Percentiles rank a stretch among this genome's conserved stretches.
Evolutionary conservation across 2,888 invertebrate species (phyloP).

Genomic region (Masnerella sp.): DNA sequence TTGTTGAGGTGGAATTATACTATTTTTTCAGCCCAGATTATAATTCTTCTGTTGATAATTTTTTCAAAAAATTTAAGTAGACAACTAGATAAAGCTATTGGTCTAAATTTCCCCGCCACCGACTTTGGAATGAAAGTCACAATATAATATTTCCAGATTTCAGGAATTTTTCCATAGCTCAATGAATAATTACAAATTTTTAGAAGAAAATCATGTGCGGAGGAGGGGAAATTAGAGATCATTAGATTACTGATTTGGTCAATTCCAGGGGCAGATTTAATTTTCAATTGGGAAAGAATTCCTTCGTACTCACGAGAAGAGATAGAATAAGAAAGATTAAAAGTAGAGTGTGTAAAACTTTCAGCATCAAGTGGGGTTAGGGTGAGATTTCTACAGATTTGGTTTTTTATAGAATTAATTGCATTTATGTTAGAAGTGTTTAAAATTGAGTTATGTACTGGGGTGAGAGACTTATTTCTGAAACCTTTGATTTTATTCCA

Average conservation of each 20-base stretch:
- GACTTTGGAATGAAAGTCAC: not conserved
- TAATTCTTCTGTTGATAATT: not conserved
- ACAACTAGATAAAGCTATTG: not conserved
- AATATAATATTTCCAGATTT: not conserved
- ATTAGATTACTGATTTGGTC: conserved; percentile 3
- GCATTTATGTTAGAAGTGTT: no score
- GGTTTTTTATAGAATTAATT: no score
- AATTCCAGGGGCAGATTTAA: not conserved
- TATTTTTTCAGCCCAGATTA: not conserved
- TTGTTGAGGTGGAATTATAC: not conserved
- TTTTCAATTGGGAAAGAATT: not conserved
- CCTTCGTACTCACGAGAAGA: not conserved
- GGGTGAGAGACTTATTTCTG: conserved; percentile 1
- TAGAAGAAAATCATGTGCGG: not conserved
- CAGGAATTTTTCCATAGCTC: not conserved
- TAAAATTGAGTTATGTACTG: not conserved
- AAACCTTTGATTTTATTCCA: conserved; percentile 44
- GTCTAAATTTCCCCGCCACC: not conserved
- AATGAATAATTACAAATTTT: no score
- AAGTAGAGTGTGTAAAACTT: no score
- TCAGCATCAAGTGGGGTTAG: not conserved
- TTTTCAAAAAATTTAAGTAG: not conserved
- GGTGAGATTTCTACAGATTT: not conserved
- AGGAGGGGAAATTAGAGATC: not conserved
- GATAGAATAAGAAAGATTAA: not conserved